Base-by-base conservation (phyloP, 2,888 invertebrate species). In the Caenorhabditis macrosperma region DNA sequence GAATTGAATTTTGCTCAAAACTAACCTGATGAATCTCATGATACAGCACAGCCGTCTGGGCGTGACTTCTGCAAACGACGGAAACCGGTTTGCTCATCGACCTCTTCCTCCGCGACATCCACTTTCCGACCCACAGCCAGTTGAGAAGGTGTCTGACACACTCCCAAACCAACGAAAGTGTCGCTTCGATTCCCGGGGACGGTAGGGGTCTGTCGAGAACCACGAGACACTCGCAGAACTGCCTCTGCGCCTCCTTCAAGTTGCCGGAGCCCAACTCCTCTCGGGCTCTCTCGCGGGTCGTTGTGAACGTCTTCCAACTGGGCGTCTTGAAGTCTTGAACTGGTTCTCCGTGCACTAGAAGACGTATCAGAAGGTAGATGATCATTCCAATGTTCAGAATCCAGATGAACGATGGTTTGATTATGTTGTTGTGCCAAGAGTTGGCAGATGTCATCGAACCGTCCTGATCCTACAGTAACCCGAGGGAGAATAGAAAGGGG, bases 121-220 rank as follows among this genome's bases (percentile, higher is more conserved):
- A 89, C 28, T 89, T 83, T 7, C 90, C 90, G 22, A 90, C 86
- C 90, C 90, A 90, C 22, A 90, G 28, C 59, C 85, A 82, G 76
- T 90, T 90, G 38, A 90, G 67, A 2, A 86, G 20, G 55, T 90
- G 90, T 9, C 90, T 81, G 15, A 90, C 82, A 20, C 87, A 75
- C 72, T 85, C 84, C 85, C 85, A 86, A 10, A 81, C 77, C 2
- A 89, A 78, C 0, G 87, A 86, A 28, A 87, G 57, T 12, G 82
- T 64, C 38, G 86, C 82, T 35, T 89, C 89, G 35, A 89, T 68
- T n/a, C 88, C 87, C 6, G 85, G 76, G 20, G 72, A 77, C 2
- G 89, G 90, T n/a, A 90, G 69, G 10, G 85, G 82, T 24, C 90
- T 71, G n/a, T 86, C 86, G 35, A 89, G 74, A 22, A 85, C 86